These are phyloP conservation scores for Oreochromis spilurus DNA, from an alignment of 2,113 vertebrate species.

Conservation along the genomic window DNA sequence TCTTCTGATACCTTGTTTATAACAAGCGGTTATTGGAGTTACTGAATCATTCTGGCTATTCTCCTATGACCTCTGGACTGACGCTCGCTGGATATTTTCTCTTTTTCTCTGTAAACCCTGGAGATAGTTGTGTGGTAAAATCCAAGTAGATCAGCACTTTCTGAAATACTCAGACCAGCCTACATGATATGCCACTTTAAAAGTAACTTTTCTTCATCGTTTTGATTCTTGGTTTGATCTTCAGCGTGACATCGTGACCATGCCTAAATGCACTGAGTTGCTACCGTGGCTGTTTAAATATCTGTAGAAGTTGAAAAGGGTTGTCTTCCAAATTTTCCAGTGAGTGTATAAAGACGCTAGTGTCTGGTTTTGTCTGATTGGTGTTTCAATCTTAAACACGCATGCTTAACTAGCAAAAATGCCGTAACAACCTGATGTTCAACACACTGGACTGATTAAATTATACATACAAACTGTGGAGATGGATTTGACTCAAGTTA, in stretches of 20 bases:
- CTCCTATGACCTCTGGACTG: background rate
- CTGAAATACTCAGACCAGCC: background rate
- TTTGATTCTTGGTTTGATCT: background rate
- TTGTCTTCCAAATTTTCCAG: background rate
- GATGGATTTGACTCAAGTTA: background rate
- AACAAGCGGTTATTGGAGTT: background rate
- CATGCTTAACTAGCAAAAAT: background rate
- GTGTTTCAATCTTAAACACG: background rate
- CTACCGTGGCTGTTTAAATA: background rate
- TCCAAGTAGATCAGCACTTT: background rate
- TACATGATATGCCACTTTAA: background rate
- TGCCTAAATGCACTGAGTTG: background rate
- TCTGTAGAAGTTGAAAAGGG: background rate
- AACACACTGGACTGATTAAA: too few relatives aligned
- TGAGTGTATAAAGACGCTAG: background rate
- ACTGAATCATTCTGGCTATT: background rate
- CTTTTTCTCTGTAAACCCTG: background rate
- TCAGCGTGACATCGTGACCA: fast-evolving
- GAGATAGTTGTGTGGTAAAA: background rate
- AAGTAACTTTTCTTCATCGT: background rate
- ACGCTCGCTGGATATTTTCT: background rate
- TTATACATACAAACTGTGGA: too few relatives aligned
- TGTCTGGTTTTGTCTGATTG: background rate
- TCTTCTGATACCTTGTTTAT: background rate
- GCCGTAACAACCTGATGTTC: background rate